A percentile compares a stretch with the other conserved stretches of the same genome.
phyloP scores from a whole-genome alignment of 2,113 vertebrate genomes.

The Platysteira castanea region DNA sequence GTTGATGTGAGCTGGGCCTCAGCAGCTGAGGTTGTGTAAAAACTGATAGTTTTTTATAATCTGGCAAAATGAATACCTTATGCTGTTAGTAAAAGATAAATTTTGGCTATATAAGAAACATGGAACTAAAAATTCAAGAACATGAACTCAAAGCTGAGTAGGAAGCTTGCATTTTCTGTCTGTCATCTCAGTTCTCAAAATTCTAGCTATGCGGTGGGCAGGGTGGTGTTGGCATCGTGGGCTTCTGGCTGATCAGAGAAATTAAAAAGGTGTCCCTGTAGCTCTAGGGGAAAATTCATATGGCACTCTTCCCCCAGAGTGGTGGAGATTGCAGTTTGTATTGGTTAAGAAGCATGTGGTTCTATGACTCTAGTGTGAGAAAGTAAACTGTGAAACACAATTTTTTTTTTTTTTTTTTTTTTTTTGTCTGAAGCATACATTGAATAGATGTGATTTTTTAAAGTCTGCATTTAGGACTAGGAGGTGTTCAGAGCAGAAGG shows the following conservation, averaged over 20 bases:
- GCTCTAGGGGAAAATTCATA: not conserved
- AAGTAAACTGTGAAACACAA: not conserved
- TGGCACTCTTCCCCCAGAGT: not conserved
- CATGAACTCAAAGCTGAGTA: not conserved
- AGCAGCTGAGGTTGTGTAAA: not conserved
- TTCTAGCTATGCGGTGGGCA: not conserved
- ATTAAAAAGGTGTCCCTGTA: not conserved
- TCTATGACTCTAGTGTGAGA: not conserved
- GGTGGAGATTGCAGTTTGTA: not conserved
- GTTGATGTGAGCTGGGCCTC: not conserved
- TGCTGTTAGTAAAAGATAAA: not conserved
- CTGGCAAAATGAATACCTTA: not conserved
- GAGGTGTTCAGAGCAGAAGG: not conserved
- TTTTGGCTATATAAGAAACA: not conserved
- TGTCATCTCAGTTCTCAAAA: not conserved
- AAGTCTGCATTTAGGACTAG: not conserved
- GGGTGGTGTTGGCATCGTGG: accelerated
- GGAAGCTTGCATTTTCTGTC: not conserved
- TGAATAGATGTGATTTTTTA: not conserved
- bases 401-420: not conserved
- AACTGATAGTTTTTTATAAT: not conserved
- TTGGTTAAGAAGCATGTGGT: not conserved
- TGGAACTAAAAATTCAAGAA: not conserved
- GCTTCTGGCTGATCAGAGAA: not conserved
- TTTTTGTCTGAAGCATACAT: not conserved